Conservation (phyloP, 2,797 vertebrate genomes). For the Varecia variegata region DNA sequence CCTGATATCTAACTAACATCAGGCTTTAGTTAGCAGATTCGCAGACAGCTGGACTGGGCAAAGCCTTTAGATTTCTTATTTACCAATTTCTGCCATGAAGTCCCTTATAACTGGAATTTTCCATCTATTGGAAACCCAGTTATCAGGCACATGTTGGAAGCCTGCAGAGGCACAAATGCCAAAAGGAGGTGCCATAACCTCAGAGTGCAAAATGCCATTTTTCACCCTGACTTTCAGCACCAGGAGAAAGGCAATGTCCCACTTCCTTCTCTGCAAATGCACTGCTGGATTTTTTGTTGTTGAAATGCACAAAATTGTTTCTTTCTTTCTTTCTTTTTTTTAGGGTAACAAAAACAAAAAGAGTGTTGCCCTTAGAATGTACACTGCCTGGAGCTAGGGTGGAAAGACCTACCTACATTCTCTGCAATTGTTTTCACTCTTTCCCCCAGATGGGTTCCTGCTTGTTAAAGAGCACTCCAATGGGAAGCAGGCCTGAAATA, state of each 20-base stretch:
- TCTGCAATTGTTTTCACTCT: not conserved
- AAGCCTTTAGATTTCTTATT: constrained; percentile 68
- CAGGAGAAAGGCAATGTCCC: not conserved
- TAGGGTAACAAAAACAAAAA: not conserved
- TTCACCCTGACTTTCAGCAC: not conserved
- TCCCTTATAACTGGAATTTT: constrained; percentile 34
- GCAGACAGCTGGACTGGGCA: constrained; percentile 47
- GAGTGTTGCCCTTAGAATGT: not conserved
- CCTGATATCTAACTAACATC: constrained; percentile 50
- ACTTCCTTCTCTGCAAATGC: not conserved
- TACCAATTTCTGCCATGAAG: constrained; percentile 57
- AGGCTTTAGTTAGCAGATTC: constrained; percentile 76
- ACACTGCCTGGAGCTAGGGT: not conserved
- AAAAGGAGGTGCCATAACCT: not conserved
- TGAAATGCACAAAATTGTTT: not conserved
- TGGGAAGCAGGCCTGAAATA: not conserved
- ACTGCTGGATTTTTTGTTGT: constrained; percentile 24
- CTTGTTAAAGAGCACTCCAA: not conserved
- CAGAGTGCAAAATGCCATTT: accelerated
- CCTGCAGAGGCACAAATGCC: not conserved
- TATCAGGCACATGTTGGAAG: not conserved
- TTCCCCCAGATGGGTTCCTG: not conserved
- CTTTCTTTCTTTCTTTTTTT: not conserved
- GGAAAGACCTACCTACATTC: not conserved
- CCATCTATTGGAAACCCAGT: not conserved